Conservation (phyloP, 1,140 invertebrate species). For the Sinella curviseta region DNA sequence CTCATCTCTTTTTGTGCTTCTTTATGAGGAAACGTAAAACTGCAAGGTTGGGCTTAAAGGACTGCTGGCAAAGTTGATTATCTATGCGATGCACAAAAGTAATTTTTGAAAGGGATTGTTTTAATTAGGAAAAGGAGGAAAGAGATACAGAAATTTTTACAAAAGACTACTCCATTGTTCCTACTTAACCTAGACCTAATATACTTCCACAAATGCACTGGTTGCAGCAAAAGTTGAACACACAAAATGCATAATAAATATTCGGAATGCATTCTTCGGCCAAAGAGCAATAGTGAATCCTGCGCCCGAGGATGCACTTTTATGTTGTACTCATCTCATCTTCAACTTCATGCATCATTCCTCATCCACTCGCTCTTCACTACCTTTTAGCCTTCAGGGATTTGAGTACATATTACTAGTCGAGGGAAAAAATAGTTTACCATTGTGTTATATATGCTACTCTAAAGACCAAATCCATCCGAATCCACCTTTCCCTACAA, state of each 20-base stretch:
- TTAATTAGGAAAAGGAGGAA: background rate
- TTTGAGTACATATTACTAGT: background rate
- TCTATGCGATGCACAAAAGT: background rate
- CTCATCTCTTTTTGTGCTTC: too few relatives aligned
- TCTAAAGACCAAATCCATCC: too few relatives aligned
- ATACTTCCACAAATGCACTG: too few relatives aligned
- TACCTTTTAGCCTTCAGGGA: background rate
- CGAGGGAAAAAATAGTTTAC: background rate
- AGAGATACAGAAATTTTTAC: background rate
- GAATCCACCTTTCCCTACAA: too few relatives aligned
- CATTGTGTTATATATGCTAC: too few relatives aligned
- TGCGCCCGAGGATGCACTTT: background rate
- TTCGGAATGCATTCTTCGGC: background rate
- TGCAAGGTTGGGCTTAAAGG: too few relatives aligned
- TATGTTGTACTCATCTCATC: background rate
- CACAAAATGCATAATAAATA: background rate
- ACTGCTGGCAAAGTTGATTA: too few relatives aligned
- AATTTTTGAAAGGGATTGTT: background rate
- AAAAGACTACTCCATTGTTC: background rate
- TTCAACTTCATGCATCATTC: constrained; percentile 4
- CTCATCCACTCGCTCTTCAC: background rate
- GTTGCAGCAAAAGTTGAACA: background rate
- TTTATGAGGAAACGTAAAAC: too few relatives aligned
- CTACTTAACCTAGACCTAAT: background rate
- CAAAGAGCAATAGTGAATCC: background rate